Base-by-base conservation (phyloP, 1,140 invertebrate species). In the Lordiphosa collinella region DNA sequence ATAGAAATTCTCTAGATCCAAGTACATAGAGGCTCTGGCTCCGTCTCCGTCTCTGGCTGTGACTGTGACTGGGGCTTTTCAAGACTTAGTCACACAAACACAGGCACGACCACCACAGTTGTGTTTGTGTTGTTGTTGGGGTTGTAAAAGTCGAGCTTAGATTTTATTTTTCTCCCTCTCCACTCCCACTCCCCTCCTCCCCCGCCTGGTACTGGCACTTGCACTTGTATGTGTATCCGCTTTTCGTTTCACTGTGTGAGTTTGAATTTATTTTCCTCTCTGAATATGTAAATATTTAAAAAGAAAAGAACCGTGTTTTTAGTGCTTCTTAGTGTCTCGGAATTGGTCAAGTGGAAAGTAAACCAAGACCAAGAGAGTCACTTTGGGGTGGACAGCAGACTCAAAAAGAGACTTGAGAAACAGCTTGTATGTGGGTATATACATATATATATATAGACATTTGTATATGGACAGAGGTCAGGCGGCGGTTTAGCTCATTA, bases 311-410 rank as follows among this genome's bases (percentile, higher is more conserved):
- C 46, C 59, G 48, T 47, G 31, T 46, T 37, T 35, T 53, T 47
- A 40, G 43, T 38, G 44, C 3, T 16, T 69, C 58, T 54, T 34
- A 25, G 48, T 44, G 66, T 16, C 59, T 69, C 51, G 50, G 59
- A 84, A 84, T 84, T 84, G 78, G 78, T 84, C 78, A 84, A 84
- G 78, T 84, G 78, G 78, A 84, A 84, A 84, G 78, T 84, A 69
- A 84, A 70, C 78, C 78, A 78, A 84, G 78, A 84, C 44, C 34
- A 18, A n/a, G 34, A 48, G 51, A 54, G 51, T 60, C 60, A 58
- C 44, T 52, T 51, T 52, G 66, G 59, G 57, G 56, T 57, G 51
- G 13, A 35, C 46, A 50, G 40, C 40, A 49, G 18, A 22, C 4
- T 22, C 4, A 22, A 16, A 16, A 50, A 51, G 50, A 34, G 44